Base-by-base conservation (phyloP, 2,888 invertebrate species). In the Heliconius erato region DNA sequence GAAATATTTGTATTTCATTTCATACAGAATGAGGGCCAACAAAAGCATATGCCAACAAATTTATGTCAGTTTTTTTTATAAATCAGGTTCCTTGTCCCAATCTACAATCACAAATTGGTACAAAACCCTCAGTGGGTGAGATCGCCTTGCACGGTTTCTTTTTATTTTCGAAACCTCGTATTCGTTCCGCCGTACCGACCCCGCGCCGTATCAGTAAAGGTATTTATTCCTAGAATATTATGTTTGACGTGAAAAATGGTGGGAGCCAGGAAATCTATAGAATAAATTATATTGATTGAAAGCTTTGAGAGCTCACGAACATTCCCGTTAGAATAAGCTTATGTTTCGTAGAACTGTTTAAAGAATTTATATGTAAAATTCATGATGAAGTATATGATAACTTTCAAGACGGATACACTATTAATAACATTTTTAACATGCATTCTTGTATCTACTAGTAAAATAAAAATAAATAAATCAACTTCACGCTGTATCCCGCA, bases 211-310 rank as follows among this genome's bases (percentile, higher is more conserved):
- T 76, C 76, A 76, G n/a, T 63, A 65, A 81, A 72, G 63, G 49
- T 59, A 72, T 81, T 81, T 81, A 81, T 81, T 71, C 44, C 67
- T 14, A 68, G 35, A 71, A 71, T 74, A 59, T 74, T 79, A 79
- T 72, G 76, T 26, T 40, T 71, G 76, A 83, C 81, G 74, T 82
- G 82, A 84, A 84, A 84, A 82, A 80, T 84, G 80, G 80, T 67
- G 16, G 78, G 40, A 82, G 80, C 74, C 74, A 49, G 74, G 74
- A 84, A 84, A 84, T 82, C 74, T 84, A 79, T 84, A 69, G 65
- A 72, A 63, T 71, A 72, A 78, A 63, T 63, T 63, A 74, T 80
- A 84, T 80, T 74, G 80, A 84, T 80, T 67, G 78, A 79, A 74
- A 71, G 74, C 69, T 80, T 44, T 40, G 40, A 77, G 67, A 54